Conservation (phyloP, 2,113 vertebrate species). For the Dromaius novaehollandiae region DNA sequence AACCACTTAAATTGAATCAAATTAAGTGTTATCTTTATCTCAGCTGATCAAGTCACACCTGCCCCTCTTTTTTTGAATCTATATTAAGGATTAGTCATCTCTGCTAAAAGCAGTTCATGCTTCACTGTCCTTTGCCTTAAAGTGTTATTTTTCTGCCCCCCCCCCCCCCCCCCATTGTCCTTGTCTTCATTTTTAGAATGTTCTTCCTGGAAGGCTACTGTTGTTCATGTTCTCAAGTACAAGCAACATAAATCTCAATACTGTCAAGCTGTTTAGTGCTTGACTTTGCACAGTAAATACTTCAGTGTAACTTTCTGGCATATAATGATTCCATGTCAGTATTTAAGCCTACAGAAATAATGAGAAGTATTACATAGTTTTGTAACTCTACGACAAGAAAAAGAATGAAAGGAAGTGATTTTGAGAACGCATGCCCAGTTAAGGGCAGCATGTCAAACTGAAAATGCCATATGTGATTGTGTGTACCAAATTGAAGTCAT, state of each 20-base stretch:
- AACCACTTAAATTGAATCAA: background rate
- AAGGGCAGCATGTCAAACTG: background rate
- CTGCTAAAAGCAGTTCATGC: background rate
- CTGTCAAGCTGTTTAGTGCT: background rate
- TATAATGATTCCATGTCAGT: background rate
- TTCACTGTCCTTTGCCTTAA: rapidly evolving
- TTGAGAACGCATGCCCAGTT: background rate
- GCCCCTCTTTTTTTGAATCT: background rate
- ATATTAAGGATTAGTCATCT: background rate
- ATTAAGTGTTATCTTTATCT: background rate
- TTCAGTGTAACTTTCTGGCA: background rate
- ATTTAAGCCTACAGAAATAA: background rate
- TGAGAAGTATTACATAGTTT: background rate
- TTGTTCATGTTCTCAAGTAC: background rate
- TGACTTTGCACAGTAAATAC: background rate
- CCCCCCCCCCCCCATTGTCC: rapidly evolving
- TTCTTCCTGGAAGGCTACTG: background rate
- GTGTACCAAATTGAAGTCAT: background rate
- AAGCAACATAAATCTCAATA: background rate
- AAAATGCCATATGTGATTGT: background rate
- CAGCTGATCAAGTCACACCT: background rate
- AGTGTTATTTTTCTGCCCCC: background rate
- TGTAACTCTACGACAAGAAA: background rate
- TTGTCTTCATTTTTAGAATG: background rate
- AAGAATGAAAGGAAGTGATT: background rate